A percentile compares a stretch with the other conserved stretches of the same genome.
These are phyloP conservation scores for Gallinago solitaria DNA, from an alignment of 2,797 vertebrate genomes.

Conservation along the genomic window DNA sequence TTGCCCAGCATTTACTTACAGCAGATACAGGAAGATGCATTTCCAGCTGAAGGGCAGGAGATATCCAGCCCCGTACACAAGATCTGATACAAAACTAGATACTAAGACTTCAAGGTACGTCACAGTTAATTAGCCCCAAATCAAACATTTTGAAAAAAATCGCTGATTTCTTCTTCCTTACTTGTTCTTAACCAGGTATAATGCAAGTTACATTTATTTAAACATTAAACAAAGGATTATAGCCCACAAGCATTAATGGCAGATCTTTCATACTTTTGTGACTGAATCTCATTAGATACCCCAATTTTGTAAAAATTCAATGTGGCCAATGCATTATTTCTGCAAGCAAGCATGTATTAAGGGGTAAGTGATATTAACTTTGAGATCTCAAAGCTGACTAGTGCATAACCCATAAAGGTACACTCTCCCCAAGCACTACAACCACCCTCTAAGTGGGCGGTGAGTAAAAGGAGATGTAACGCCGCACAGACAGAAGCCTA, in stretches of 20 bases:
- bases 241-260: background rate
- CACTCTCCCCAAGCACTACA: background rate
- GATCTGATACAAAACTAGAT: background rate
- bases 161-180: background rate
- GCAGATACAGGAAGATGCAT: accelerated
- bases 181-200: background rate
- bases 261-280: background rate
- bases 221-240: background rate
- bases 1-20: background rate
- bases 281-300: background rate
- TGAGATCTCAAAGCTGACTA: background rate
- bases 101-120: background rate
- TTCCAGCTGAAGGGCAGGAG: background rate
- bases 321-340: background rate
- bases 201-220: background rate
- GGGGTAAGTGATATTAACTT: background rate
- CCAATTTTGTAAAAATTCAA: background rate
- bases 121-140: background rate
- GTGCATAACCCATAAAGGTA: background rate
- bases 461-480: background rate
- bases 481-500: background rate
- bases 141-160: background rate
- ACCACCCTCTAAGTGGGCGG: background rate
- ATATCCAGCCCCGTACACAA: background rate
- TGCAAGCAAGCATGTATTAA: background rate